Evolutionary conservation across 1,140 invertebrate genomes (phyloP).

Genomic region (Agraylea sexmaculata): DNA sequence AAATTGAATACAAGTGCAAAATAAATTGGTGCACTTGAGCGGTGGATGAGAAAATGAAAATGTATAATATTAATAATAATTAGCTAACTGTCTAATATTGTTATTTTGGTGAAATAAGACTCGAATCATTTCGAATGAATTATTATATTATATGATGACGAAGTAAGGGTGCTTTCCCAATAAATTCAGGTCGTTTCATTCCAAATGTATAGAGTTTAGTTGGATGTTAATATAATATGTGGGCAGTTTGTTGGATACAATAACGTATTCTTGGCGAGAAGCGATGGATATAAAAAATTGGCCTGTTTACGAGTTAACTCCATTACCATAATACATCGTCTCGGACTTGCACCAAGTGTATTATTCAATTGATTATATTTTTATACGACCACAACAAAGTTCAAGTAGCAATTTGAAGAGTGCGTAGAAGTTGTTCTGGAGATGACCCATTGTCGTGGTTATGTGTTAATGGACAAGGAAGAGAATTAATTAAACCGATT

Average conservation of each 20-base stretch:
- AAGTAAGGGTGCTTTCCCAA: neutral
- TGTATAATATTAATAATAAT: too few relatives aligned
- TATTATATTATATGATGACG: neutral
- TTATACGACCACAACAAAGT: conserved; percentile 6
- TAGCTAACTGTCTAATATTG: too few relatives aligned
- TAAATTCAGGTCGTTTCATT: neutral
- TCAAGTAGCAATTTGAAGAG: neutral
- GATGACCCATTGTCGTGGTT: neutral
- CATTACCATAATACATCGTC: conserved; percentile 22
- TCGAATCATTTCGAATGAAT: neutral
- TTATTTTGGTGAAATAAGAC: neutral
- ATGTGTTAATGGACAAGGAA: conserved; percentile 2
- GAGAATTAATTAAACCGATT: conserved; percentile 9
- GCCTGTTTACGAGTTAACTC: conserved; percentile 22
- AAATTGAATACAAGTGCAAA: too few relatives aligned
- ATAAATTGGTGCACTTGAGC: too few relatives aligned
- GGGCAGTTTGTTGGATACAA: conserved; percentile 19
- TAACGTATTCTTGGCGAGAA: conserved; percentile 11
- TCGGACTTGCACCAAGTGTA: conserved; percentile 3
- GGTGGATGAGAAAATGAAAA: too few relatives aligned
- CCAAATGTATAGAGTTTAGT: too few relatives aligned
- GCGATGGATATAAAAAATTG: conserved; percentile 20
- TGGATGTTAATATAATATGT: too few relatives aligned
- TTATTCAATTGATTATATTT: conserved; percentile 6
- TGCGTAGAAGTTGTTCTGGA: neutral